Conservation (phyloP, 2,797 vertebrate species). For the Ctenopoma multispine region DNA sequence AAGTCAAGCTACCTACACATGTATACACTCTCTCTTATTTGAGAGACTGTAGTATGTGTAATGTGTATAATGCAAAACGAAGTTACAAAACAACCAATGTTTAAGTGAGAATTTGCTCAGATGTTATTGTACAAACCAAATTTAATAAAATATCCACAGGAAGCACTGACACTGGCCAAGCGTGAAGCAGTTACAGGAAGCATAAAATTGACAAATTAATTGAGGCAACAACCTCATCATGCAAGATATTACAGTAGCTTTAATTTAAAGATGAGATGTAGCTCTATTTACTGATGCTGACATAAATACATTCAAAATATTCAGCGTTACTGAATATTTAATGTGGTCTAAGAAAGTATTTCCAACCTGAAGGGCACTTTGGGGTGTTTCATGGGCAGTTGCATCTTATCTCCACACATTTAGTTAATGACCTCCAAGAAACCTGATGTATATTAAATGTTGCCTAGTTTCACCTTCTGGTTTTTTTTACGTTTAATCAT, state of each 20-base stretch:
- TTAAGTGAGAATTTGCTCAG: not conserved
- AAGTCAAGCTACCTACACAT: no score
- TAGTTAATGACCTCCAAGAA: constrained; percentile 51
- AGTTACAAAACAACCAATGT: not conserved
- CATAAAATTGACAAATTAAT: constrained; percentile 7
- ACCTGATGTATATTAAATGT: constrained; percentile 63
- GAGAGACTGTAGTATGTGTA: not conserved
- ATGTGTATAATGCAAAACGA: not conserved
- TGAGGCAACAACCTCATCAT: constrained; percentile 3
- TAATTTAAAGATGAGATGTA: not conserved
- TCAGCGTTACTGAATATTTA: not conserved
- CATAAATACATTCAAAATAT: constrained; percentile 1
- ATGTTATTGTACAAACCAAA: not conserved
- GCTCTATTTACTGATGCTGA: not conserved
- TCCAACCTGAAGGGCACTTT: constrained; percentile 8
- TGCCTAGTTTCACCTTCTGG: constrained; percentile 53
- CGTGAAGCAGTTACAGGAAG: not conserved
- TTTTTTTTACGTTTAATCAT: constrained; percentile 57
- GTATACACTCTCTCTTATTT: not conserved
- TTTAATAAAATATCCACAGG: not conserved
- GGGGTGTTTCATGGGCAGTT: not conserved
- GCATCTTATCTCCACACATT: constrained; percentile 41
- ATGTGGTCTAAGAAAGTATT: not conserved
- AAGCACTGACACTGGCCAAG: not conserved
- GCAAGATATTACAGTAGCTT: not conserved